Evolutionary conservation across 1,140 invertebrate genomes (phyloP), one percentile per base, ranked within the genome.

Genomic region (Cataglyphis hispanica): DNA sequence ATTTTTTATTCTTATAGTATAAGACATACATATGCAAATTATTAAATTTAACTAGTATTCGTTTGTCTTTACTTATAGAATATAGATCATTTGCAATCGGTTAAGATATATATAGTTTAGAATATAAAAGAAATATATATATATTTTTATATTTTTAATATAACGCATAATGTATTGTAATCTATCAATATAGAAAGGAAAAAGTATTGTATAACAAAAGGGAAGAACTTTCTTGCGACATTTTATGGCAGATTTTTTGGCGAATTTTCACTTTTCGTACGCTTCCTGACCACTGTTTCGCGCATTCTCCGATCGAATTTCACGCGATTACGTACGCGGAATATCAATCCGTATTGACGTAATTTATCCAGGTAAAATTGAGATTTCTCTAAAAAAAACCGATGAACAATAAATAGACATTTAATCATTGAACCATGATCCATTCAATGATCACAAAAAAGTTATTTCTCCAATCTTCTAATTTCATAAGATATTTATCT

Each of bases 261-360:
- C 25, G 43, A 74, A 56, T 88, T 89, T 86, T 86, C 84, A 89
- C 87, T 77, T 86, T 77, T 83, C 67, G 61, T 56, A 10, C 60
- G n/a, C 64, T 89, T 89, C 84, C 83, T 72, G 69, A 37, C 70
- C 43, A 58, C 37, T 56, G 43, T 81, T 88, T 88, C 75, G 70
- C 72, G 64, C 74, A 64, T 53, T 74, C 56, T 43, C 40, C 43
- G 75, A 50, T 69, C 69, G 50, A 63, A 89, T 89, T 89, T 89
- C 87, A 81, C 84, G 72, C 34, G 43, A 78, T 89, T 84, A 89
- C 77, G 87, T 67, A 74, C 40, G 40, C 58, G 53, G 84, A 89
- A 83, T 89, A 88, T 78, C 40, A 64, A 75, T 70, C 46, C 53
- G 16, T 63, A 60, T 60, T 70, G 61, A 22, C 6, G 64, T 40